Conservation (phyloP, 2,797 vertebrate species). For the Varecia variegata region DNA sequence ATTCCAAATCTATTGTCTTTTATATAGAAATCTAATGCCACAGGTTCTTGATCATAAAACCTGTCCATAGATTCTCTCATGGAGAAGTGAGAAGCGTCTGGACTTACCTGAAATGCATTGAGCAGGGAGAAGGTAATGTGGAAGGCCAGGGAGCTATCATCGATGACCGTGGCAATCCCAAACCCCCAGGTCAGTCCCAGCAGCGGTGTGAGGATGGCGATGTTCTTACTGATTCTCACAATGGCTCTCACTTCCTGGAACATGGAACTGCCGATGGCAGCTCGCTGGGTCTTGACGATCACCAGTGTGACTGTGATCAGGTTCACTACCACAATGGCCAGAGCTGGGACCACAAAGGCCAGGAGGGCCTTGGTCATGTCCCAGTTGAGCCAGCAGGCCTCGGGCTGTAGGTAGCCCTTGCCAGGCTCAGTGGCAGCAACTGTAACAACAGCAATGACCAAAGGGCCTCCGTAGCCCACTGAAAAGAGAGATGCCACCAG, state of each 20-base stretch:
- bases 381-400: slow-evolving; percentile 85
- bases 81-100: fast-evolving
- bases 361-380: slow-evolving; percentile 79
- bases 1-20: neutral
- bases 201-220: slow-evolving; percentile 84
- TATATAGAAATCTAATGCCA: neutral
- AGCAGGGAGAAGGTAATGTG: slow-evolving; percentile 80
- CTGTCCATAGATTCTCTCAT: neutral
- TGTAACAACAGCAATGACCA: slow-evolving; percentile 81
- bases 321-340: slow-evolving; percentile 82
- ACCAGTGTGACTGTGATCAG: slow-evolving; percentile 80
- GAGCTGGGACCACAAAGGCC: slow-evolving; percentile 82
- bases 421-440: slow-evolving; percentile 81
- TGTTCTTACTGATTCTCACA: slow-evolving; percentile 81
- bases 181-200: slow-evolving; percentile 86
- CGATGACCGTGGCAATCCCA: slow-evolving; percentile 67
- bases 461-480: slow-evolving; percentile 84
- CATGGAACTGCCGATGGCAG: slow-evolving; percentile 76
- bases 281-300: slow-evolving; percentile 81
- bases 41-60: neutral
- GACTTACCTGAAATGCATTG: slow-evolving; percentile 86
- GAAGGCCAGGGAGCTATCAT: slow-evolving; percentile 38
- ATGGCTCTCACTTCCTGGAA: slow-evolving; percentile 81
- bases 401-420: slow-evolving; percentile 74
- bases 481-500: slow-evolving; percentile 79